Evolutionary conservation across 2,888 invertebrate genomes (phyloP).

Genomic region (Microctonus aethiopoides): DNA sequence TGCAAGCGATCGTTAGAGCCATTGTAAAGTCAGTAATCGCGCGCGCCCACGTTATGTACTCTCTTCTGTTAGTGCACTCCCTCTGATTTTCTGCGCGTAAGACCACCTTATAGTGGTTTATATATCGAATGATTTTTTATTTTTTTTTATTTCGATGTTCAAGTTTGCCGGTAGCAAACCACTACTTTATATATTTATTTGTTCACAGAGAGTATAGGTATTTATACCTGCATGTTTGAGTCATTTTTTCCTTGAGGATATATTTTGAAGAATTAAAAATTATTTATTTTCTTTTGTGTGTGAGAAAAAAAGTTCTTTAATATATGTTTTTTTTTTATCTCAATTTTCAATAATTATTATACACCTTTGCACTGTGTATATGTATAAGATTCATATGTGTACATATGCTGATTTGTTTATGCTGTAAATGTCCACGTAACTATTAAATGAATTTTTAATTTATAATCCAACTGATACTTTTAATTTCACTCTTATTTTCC

Average conservation of each 20-base stretch:
- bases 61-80: neutral
- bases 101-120: too few species aligned
- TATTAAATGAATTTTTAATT: neutral
- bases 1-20: conserved; percentile 54
- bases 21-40: conserved; percentile 58
- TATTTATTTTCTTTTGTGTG: neutral
- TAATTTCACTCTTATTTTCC: conserved; percentile 25
- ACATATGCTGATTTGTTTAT: neutral
- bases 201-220: neutral
- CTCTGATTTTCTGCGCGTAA: neutral
- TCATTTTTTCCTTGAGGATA: too few species aligned
- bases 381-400: neutral
- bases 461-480: neutral
- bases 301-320: neutral
- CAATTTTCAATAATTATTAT: neutral
- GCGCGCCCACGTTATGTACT: conserved; percentile 51
- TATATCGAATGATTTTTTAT: too few species aligned
- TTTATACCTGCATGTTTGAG: too few species aligned
- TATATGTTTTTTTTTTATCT: neutral
- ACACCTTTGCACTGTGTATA: neutral
- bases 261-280: too few species aligned
- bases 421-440: neutral
- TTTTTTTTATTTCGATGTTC: conserved; percentile 8
- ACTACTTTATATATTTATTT: neutral
- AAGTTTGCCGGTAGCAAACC: conserved; percentile 22